These are phyloP conservation scores for Chymomyza fuscimana DNA, from an alignment of 2,888 invertebrate species.

Conservation along the genomic window DNA sequence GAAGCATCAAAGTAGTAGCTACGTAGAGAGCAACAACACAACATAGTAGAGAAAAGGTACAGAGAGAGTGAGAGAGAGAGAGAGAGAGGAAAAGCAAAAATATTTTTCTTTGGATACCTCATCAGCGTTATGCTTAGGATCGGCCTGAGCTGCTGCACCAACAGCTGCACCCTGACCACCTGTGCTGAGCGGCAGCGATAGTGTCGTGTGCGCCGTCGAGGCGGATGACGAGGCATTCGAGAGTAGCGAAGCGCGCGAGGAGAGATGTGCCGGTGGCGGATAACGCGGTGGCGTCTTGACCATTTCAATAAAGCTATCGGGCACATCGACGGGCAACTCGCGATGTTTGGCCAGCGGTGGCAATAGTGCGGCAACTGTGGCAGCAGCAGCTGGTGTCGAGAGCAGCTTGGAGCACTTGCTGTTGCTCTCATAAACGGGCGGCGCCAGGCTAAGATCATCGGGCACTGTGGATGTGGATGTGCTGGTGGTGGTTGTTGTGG, in stretches of 20 bases:
- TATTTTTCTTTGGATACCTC: conserved; percentile 39
- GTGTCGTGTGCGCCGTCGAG: conserved; percentile 70
- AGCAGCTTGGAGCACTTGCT: conserved; percentile 1
- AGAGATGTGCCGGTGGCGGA: conserved; percentile 81
- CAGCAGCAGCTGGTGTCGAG: conserved; percentile 3
- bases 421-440: conserved; percentile 74
- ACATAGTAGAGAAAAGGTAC: too few species aligned
- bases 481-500: conserved; percentile 27
- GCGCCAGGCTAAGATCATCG: conserved; percentile 71
- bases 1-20: conserved; percentile 17
- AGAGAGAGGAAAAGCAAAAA: neutral
- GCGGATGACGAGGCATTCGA: conserved; percentile 66
- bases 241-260: conserved; percentile 75
- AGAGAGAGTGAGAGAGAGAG: neutral
- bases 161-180: neutral
- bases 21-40: conserved; percentile 5
- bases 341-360: conserved; percentile 78
- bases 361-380: conserved; percentile 30
- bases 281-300: conserved; percentile 88
- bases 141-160: conserved; percentile 11
- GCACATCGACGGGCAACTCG: conserved; percentile 92
- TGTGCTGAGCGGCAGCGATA: conserved; percentile 25
- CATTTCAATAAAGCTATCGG: conserved; percentile 91
- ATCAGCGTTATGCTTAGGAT: conserved; percentile 36
- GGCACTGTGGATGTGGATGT: conserved; percentile 47